These are phyloP conservation scores for Platypus cylindrus DNA, from an alignment of 2,888 invertebrate genomes.

Conservation along the genomic window DNA sequence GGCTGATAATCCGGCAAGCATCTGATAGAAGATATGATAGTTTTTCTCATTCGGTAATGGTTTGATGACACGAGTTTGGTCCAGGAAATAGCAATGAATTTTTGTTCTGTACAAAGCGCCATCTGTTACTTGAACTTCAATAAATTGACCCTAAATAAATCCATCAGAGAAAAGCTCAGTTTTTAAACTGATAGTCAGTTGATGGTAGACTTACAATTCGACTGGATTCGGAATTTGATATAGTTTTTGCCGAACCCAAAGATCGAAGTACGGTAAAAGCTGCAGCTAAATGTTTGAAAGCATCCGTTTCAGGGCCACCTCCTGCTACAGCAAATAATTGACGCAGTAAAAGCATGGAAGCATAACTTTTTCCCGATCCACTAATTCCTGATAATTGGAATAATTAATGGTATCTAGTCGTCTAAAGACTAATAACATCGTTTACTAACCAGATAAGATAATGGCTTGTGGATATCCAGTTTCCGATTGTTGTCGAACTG, in stretches of 20 bases:
- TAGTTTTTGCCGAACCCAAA: slow-evolving; percentile 81
- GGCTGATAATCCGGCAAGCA: slow-evolving; percentile 75
- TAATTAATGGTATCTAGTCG: background rate
- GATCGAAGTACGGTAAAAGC: slow-evolving; percentile 89
- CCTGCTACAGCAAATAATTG: slow-evolving; percentile 89
- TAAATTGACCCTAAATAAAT: slow-evolving; percentile 70
- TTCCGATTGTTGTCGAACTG: slow-evolving; percentile 86
- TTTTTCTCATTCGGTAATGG: slow-evolving; percentile 76
- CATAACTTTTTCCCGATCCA: slow-evolving; percentile 89
- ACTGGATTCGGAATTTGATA: slow-evolving; percentile 83
- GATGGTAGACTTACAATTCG: slow-evolving; percentile 57
- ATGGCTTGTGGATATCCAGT: slow-evolving; percentile 93
- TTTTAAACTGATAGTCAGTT: background rate
- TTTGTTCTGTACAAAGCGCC: slow-evolving; percentile 89
- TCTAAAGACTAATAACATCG: background rate
- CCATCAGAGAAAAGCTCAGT: background rate
- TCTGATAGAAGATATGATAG: slow-evolving; percentile 95
- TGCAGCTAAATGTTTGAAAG: slow-evolving; percentile 90
- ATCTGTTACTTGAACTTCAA: slow-evolving; percentile 92
- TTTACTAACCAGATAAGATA: slow-evolving; percentile 63
- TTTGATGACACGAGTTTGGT: slow-evolving; percentile 82
- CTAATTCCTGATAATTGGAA: slow-evolving; percentile 55
- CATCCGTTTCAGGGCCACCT: slow-evolving; percentile 89
- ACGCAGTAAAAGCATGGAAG: slow-evolving; percentile 79
- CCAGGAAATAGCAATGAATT: slow-evolving; percentile 91